Base-by-base conservation (phyloP, 2,797 vertebrate species). In the Chelonia mydas region DNA sequence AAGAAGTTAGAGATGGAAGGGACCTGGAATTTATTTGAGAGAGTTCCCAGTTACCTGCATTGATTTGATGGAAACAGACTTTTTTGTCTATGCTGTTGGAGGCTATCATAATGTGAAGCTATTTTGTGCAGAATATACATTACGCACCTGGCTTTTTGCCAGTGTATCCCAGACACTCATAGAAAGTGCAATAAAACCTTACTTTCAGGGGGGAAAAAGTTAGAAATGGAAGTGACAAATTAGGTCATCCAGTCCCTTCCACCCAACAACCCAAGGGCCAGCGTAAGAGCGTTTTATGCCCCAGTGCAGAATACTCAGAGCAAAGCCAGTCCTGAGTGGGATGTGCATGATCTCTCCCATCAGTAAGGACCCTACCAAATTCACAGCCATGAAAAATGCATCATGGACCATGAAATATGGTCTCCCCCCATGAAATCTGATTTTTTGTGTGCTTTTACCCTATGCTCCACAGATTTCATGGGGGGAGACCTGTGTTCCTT, bases 41-140 rank as follows among this genome's bases (percentile, higher is more conserved):
- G 13, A 61, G 31, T 61, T 61, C 27, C 12, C 59, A 61, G 59
- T 33, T 61, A 49, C 31, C 15, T 53, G 41, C 41, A 37, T 28
- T 45, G 49, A 33, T 2, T 16, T 12, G n/a, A 87, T 1, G 41
- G 51, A 37, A 57, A 74, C 0, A 1, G 6, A 45, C 59, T 13
- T 33, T 33, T 61, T 16, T 31, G 59, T 61, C 59, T 15, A 61
- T 15, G 13, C 31, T 33, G 59, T 15, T 61, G 59, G 59, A 61
- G 13, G 13, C 13, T 28, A 61, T 61, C 33, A 61, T 61, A 31
- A 61, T 7, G 27, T 12, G 54, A 41, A 77, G 53, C 37, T 41
- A 41, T 4, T 11, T 79, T 19, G 41, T 9, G n/a, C 23, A 3
- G 31, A 82, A 4, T 3, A 11, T 23, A 31, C 45, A 45, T 51